phyloP scores from a whole-genome alignment of 2,113 vertebrate species.

The Guaruba guarouba region DNA sequence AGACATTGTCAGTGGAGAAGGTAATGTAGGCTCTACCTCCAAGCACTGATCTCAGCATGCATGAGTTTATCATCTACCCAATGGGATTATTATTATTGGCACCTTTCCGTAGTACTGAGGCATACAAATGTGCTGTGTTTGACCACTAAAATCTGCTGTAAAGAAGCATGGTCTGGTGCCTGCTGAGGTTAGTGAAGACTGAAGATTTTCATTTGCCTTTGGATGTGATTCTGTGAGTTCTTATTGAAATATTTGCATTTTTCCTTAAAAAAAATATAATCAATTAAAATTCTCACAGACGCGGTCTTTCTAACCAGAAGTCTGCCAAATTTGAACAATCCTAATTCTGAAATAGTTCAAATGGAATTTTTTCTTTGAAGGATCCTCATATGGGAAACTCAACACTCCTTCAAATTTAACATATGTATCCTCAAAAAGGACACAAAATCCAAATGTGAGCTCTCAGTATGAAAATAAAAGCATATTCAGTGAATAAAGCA shows the following conservation, averaged over 20 bases:
- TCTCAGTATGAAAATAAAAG: not conserved
- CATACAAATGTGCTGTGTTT: not conserved
- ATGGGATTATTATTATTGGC: not conserved
- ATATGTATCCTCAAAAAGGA: not conserved
- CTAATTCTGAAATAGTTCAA: not conserved
- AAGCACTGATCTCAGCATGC: not conserved
- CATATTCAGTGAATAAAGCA: not conserved
- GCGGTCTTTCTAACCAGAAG: not conserved
- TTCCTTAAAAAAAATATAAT: not conserved
- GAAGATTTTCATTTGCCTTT: not conserved
- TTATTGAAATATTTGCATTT: not conserved
- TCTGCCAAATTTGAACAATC: not conserved
- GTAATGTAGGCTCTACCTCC: not conserved
- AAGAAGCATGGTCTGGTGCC: not conserved
- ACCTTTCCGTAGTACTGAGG: not conserved
- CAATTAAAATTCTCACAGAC: not conserved
- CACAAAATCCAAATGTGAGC: not conserved
- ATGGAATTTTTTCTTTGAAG: not conserved
- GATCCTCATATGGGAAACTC: not conserved
- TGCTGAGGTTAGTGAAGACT: not conserved
- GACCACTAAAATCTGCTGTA: not conserved
- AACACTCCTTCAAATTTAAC: not conserved
- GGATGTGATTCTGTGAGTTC: not conserved
- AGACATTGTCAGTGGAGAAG: not conserved
- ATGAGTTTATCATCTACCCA: not conserved